A percentile compares a stretch with the other conserved stretches of the same genome.
phyloP scores from a whole-genome alignment of 2,888 invertebrate genomes.

The Timema cristinae region DNA sequence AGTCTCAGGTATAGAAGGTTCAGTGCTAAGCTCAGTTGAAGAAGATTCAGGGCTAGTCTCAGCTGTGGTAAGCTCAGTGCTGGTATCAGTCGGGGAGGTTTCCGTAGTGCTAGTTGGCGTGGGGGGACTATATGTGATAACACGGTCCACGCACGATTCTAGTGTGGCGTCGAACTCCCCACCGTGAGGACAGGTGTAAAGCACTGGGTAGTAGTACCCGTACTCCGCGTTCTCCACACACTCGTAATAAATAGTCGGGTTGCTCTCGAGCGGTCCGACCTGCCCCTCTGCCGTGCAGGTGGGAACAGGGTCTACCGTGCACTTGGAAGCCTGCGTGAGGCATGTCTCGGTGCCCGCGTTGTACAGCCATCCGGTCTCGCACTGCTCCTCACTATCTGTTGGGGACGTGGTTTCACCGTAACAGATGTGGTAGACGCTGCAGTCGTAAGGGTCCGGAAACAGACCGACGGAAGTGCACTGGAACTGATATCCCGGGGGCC shows the following conservation, averaged over 20 bases:
- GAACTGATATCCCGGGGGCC: constrained; percentile 6
- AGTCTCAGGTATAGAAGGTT: not conserved
- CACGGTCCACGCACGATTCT: not conserved
- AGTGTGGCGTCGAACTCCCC: constrained; percentile 13
- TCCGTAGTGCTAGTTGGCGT: not conserved
- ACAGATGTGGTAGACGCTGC: constrained; percentile 2
- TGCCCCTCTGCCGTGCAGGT: not conserved
- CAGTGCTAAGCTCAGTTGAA: not conserved
- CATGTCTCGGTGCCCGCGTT: not conserved
- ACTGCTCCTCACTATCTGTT: not conserved
- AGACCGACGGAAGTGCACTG: not conserved
- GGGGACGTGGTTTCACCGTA: not conserved
- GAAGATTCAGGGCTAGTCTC: not conserved
- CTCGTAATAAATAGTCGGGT: constrained; percentile 11
- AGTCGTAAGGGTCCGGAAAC: constrained; percentile 16
- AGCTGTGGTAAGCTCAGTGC: not conserved
- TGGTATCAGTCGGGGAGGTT: not conserved
- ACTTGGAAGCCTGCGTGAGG: not conserved
- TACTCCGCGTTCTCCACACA: constrained; percentile 7
- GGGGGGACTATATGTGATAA: constrained; percentile 2
- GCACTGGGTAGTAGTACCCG: constrained; percentile 5
- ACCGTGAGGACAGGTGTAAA: constrained; percentile 2
- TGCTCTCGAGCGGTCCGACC: not conserved
- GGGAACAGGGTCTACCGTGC: not conserved
- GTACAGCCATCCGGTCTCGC: constrained; percentile 8